Conservation (phyloP, 2,797 vertebrate species). For the Halcyon badia region DNA sequence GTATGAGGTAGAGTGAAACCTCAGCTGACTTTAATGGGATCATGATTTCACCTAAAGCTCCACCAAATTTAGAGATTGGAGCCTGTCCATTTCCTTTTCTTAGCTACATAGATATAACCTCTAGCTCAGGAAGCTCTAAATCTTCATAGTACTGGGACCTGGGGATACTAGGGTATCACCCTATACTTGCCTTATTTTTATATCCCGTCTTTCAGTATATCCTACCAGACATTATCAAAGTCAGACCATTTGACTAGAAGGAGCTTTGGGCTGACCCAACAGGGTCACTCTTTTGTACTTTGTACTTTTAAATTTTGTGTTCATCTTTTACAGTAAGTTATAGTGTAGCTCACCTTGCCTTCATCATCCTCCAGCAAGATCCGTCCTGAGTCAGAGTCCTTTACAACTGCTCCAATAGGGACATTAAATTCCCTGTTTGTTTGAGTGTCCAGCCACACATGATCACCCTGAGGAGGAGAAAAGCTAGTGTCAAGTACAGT, state of each 20-base stretch:
- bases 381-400: constrained; percentile 85
- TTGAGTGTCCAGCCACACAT: constrained; percentile 90
- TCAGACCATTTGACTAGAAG: neutral
- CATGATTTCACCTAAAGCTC: neutral
- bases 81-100: neutral
- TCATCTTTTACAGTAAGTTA: neutral
- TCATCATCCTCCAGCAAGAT: constrained; percentile 92
- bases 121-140: neutral
- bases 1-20: neutral
- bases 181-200: neutral
- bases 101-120: neutral
- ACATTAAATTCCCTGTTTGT: constrained; percentile 74
- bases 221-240: neutral
- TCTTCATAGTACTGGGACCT: neutral
- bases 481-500: neutral
- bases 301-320: neutral
- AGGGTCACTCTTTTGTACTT: neutral
- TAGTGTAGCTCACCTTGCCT: constrained; percentile 87
- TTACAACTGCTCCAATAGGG: constrained; percentile 90
- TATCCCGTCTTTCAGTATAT: neutral
- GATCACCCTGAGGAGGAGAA: constrained; percentile 87
- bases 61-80: neutral
- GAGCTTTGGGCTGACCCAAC: neutral
- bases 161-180: neutral
- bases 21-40: neutral